A percentile compares a stretch with the other conserved stretches of the same genome.
These are phyloP conservation scores for Cercocebus atys DNA, from an alignment of 2,113 vertebrate genomes.

Conservation along the genomic window DNA sequence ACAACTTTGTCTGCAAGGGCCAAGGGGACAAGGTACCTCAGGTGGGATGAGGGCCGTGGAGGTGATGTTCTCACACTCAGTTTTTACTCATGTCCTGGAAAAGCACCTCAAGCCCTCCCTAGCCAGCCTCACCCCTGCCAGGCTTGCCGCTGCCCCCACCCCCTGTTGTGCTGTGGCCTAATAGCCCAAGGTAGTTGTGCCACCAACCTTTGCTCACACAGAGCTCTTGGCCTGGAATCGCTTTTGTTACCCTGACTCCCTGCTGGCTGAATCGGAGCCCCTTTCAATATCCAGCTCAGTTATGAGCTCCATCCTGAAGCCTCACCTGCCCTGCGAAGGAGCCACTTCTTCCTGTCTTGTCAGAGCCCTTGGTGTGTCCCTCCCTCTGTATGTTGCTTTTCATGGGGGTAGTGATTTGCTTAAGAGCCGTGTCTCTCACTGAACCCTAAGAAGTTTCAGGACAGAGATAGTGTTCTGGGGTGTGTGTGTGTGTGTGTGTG, in stretches of 20 bases:
- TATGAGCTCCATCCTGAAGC: neutral
- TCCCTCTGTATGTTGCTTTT: neutral
- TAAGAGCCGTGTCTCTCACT: neutral
- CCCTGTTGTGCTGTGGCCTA: neutral
- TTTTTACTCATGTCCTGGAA: too few species aligned
- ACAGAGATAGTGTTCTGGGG: neutral
- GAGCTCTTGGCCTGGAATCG: neutral
- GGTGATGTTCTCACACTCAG: neutral
- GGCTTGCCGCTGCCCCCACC: fast-evolving
- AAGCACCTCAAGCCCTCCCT: neutral
- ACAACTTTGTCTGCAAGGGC: neutral
- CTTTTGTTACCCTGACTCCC: neutral
- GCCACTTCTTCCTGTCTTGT: neutral
- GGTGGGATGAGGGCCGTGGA: neutral
- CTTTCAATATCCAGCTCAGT: neutral
- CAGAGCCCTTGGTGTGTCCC: too few species aligned
- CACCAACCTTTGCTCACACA: neutral
- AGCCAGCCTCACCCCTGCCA: neutral
- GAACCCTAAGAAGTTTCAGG: neutral
- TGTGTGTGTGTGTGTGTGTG: neutral
- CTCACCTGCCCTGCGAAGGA: neutral
- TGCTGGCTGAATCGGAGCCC: neutral
- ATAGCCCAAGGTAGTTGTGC: neutral
- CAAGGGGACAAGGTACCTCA: neutral
- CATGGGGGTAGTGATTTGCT: neutral